Percentiles rank a stretch among this genome's conserved stretches.
phyloP scores from a whole-genome alignment of 1,140 invertebrate species.

The Patella vulgata region DNA sequence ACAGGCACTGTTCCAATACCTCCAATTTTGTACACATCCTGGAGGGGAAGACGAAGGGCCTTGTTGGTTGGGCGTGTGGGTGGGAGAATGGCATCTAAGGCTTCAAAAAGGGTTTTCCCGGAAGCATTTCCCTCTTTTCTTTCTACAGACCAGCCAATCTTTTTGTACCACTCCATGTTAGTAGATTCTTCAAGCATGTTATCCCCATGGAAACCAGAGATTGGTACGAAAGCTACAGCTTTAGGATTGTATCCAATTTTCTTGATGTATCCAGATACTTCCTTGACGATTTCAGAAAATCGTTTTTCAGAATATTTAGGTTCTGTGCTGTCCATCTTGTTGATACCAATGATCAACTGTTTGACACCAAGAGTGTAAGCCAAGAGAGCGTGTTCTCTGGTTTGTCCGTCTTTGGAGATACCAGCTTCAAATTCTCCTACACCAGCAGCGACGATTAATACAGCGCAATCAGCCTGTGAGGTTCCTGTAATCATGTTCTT shows the following conservation, averaged over 20 bases:
- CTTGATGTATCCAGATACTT: conserved; percentile 94
- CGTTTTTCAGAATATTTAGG: conserved; percentile 92
- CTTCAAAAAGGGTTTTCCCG: conserved; percentile 91
- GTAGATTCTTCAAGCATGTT: conserved; percentile 94
- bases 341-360: conserved; percentile 97
- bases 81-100: conserved; percentile 93
- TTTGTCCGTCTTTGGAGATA: conserved; percentile 99
- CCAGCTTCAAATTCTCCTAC: conserved; percentile 99
- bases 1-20: conserved; percentile 99
- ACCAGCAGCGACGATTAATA: conserved; percentile 96
- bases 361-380: conserved; percentile 98
- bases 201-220: conserved; percentile 98
- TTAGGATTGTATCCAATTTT: conserved; percentile 97
- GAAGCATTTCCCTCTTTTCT: conserved; percentile 86
- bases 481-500: conserved; percentile 99
- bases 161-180: conserved; percentile 98
- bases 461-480: conserved; percentile 97
- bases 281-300: conserved; percentile 97
- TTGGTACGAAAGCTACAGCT: conserved; percentile 96
- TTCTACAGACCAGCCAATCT: conserved; percentile 80
- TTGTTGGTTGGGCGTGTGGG: conserved; percentile 95
- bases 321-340: conserved; percentile 99
- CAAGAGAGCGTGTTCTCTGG: conserved; percentile 96
- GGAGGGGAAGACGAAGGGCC: conserved; percentile 93
- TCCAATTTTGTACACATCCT: conserved; percentile 99